Conservation (phyloP, 2,113 vertebrate genomes). For the Athene noctua region DNA sequence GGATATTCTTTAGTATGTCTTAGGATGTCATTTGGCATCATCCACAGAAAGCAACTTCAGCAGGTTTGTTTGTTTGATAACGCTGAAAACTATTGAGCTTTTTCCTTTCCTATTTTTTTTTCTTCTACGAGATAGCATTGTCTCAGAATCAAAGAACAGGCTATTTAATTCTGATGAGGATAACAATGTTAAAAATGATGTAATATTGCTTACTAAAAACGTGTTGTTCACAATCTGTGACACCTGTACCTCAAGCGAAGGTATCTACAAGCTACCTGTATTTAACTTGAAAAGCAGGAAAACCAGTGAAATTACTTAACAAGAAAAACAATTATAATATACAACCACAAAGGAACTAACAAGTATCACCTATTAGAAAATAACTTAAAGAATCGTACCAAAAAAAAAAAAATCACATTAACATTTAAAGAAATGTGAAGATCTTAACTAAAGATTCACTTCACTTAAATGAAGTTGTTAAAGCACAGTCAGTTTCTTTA, state of each 20-base stretch:
- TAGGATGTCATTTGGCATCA: conserved; percentile 39
- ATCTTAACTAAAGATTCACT: not conserved
- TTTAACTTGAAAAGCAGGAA: not conserved
- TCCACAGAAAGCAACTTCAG: conserved; percentile 30
- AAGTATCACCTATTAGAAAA: not conserved
- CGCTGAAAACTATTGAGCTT: not conserved
- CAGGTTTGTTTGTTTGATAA: conserved; percentile 14
- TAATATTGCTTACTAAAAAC: not conserved
- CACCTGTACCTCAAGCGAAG: not conserved
- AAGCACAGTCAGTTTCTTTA: conserved; percentile 59
- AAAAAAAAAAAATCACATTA: not conserved
- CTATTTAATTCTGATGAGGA: not conserved
- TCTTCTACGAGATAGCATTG: not conserved
- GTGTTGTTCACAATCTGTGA: not conserved
- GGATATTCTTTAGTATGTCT: conserved; percentile 66
- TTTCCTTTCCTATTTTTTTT: not conserved
- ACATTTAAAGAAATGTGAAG: not conserved
- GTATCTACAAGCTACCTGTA: not conserved
- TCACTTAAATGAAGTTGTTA: not conserved
- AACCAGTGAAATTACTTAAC: not conserved
- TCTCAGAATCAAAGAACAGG: not conserved
- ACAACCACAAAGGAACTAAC: not conserved
- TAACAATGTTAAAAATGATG: not conserved
- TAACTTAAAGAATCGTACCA: not conserved
- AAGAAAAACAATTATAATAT: not conserved